Evolutionary conservation across 2,113 vertebrate genomes (phyloP).

Genomic region (Pitta sordida): DNA sequence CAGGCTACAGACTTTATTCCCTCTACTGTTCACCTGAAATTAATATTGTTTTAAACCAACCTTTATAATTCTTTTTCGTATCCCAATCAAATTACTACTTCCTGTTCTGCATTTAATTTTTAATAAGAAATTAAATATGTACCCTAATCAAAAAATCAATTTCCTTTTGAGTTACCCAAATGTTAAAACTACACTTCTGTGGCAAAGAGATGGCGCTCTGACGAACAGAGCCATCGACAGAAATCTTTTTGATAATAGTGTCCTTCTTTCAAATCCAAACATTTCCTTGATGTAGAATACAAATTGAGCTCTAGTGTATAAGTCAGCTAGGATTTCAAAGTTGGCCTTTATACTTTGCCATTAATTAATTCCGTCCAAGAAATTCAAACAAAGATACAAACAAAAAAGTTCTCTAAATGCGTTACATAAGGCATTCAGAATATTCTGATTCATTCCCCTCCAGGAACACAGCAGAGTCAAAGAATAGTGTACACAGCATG

Average conservation of each 20-base stretch:
- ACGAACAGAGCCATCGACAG: slow-evolving; percentile 56
- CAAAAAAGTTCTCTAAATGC: slow-evolving; percentile 64
- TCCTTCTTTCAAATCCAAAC: slow-evolving; percentile 65
- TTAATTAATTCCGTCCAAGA: slow-evolving; percentile 65
- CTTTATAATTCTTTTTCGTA: neutral
- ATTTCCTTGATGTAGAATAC: slow-evolving; percentile 62
- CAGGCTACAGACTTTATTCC: neutral
- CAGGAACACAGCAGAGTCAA: slow-evolving; percentile 56
- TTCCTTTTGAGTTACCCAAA: slow-evolving; percentile 12
- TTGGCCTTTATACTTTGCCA: slow-evolving; percentile 58
- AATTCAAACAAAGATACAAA: slow-evolving; percentile 65
- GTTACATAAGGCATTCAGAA: slow-evolving; percentile 71
- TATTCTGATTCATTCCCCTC: slow-evolving; percentile 61
- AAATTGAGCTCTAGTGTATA: slow-evolving; percentile 59
- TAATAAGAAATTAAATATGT: slow-evolving; percentile 11
- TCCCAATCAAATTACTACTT: neutral
- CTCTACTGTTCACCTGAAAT: neutral
- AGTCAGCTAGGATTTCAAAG: slow-evolving; percentile 66
- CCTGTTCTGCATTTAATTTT: neutral
- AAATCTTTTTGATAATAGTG: slow-evolving; percentile 62
- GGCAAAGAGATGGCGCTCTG: neutral
- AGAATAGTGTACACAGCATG: slow-evolving; percentile 45
- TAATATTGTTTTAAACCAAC: neutral
- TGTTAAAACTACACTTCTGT: neutral
- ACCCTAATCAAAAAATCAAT: neutral